phyloP scores from a whole-genome alignment of 2,888 invertebrate species.

The Troides helena region DNA sequence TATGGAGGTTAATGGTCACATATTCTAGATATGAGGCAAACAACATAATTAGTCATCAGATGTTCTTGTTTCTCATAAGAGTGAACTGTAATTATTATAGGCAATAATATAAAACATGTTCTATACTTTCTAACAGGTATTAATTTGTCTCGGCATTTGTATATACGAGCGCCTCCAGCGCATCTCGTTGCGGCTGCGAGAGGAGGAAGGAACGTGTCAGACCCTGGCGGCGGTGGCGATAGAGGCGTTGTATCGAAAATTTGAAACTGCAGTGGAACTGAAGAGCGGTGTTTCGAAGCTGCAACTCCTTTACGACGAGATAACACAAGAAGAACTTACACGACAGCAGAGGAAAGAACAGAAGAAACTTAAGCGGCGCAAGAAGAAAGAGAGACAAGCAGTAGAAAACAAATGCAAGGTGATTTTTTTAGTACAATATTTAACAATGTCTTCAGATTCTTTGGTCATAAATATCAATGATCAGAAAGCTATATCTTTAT shows the following conservation, averaged over 20 bases:
- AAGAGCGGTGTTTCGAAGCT: constrained; percentile 94
- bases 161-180: constrained; percentile 94
- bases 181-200: constrained; percentile 91
- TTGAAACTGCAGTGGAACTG: constrained; percentile 93
- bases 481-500: too few relatives aligned
- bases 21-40: too few relatives aligned
- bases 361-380: constrained; percentile 88
- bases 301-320: constrained; percentile 92
- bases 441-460: not conserved
- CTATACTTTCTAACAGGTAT: constrained; percentile 72
- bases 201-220: constrained; percentile 96
- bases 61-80: too few relatives aligned
- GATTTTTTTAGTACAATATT: not conserved
- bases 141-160: constrained; percentile 96
- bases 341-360: constrained; percentile 92
- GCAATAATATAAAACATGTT: not conserved
- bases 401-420: constrained; percentile 72
- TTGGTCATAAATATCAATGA: too few relatives aligned
- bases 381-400: constrained; percentile 83
- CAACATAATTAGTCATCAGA: too few relatives aligned
- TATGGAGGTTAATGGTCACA: too few relatives aligned
- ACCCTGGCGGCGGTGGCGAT: constrained; percentile 93
- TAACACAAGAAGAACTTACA: constrained; percentile 91
- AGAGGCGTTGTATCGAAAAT: constrained; percentile 92
- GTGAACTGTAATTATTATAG: too few relatives aligned